Evolutionary conservation across 2,888 invertebrate species (phyloP), one percentile per base, ranked within the genome.

Genomic region (Antitype chi): DNA sequence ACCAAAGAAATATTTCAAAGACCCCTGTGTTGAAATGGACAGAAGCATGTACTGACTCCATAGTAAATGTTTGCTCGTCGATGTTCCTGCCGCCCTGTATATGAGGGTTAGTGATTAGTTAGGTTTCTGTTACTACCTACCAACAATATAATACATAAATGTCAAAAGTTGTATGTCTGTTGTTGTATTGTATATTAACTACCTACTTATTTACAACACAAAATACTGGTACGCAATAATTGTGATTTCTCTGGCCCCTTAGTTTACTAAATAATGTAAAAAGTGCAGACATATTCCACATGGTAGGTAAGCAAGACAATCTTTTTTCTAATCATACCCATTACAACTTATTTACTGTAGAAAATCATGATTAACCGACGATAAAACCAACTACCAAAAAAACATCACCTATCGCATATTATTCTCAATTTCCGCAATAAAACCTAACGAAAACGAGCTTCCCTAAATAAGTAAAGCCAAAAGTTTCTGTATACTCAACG

Each of bases 401-500:
- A 63, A 53, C 32, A 59, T 64, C 6, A 17, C 17, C 8, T 15
- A n/a, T 13, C 4, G 32, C 2, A 38, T 28, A 52, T 15, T 7
- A 59, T 25, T 25, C 23, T 6, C 20, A 64, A 62, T 23, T 57
- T 13, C 52, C 38, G 4, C 15, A 55, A 60, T 47, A 59, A 67
- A 52, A 53, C 15, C 11, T 1, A 23, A 57, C 17, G 1, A 25
- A 70, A 67, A 43, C 43, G 23, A n/a, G 32, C 57, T 66, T 3
- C 20, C 4, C 3, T 74, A 80, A 86, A 77, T 81, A 80, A 75
- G 66, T 77, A 3, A 62, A 78, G 53, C 67, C 23, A 55, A 47
- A 87, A 87, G 69, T 88, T 85, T 72, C 55, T 64, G 74, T 67
- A 47, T 73, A 81, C 78, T 78, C 78, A 74, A 63, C 77, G 66